These are phyloP conservation scores for Desmodus rotundus DNA, from an alignment of 2,113 vertebrate genomes.

Conservation along the genomic window DNA sequence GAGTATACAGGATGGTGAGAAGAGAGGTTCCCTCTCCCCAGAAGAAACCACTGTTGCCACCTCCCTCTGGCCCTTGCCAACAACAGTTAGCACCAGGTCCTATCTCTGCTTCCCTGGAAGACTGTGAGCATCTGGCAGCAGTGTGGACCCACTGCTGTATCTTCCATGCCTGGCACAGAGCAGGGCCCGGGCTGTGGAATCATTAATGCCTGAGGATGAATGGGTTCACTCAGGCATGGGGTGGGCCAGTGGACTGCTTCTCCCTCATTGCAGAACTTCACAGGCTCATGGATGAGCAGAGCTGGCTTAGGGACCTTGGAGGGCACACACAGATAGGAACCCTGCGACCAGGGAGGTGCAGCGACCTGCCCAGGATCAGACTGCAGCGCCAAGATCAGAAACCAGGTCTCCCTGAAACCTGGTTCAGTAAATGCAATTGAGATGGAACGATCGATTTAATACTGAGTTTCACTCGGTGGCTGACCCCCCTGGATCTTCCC, in stretches of 20 bases:
- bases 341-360: neutral
- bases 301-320: neutral
- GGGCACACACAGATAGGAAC: neutral
- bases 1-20: neutral
- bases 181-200: neutral
- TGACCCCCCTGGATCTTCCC: fast-evolving
- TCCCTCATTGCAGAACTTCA: neutral
- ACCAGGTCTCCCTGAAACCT: neutral
- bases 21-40: neutral
- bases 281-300: neutral
- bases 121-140: neutral
- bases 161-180: neutral
- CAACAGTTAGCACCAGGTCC: neutral
- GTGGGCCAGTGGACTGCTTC: neutral
- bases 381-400: neutral
- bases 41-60: neutral
- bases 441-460: neutral
- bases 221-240: fast-evolving
- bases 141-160: fast-evolving
- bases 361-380: neutral
- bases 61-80: neutral
- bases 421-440: neutral
- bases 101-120: neutral
- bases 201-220: neutral
- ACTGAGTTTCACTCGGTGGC: neutral